phyloP scores from a whole-genome alignment of 2,113 vertebrate species.

The Erpornis zantholeuca region DNA sequence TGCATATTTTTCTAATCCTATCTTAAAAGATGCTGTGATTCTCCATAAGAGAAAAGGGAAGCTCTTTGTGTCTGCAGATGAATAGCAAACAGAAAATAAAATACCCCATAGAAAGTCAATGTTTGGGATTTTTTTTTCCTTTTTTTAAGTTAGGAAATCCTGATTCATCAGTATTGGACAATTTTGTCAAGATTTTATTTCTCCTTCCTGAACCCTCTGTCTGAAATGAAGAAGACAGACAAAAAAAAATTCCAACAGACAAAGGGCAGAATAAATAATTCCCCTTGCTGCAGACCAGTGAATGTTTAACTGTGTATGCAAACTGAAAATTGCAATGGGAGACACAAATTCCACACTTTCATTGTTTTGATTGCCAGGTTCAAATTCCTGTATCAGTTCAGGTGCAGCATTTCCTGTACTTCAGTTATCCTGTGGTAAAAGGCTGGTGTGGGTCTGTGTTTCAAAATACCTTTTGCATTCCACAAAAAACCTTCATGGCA shows the following conservation, averaged over 20 bases:
- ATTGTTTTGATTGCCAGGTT: neutral
- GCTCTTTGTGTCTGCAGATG: neutral
- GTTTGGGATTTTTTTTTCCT: neutral
- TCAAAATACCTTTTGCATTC: neutral
- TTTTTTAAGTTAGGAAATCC: neutral
- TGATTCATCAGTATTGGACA: neutral
- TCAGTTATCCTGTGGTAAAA: neutral
- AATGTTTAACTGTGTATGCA: neutral
- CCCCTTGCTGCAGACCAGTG: neutral
- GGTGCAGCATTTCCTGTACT: rapidly evolving
- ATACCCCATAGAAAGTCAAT: neutral
- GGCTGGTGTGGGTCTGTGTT: neutral
- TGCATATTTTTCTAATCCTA: neutral
- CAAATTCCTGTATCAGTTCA: neutral
- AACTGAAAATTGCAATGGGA: neutral
- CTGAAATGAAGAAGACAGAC: neutral
- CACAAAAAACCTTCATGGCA: neutral
- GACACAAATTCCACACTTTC: neutral
- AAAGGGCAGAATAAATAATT: neutral
- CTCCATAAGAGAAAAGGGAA: neutral
- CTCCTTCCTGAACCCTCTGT: neutral
- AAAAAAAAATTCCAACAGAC: neutral
- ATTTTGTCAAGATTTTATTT: neutral
- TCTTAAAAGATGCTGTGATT: neutral
- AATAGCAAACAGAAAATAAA: neutral